Conservation (phyloP, 2,113 vertebrate genomes). For the Campylomormyrus numenius region DNA sequence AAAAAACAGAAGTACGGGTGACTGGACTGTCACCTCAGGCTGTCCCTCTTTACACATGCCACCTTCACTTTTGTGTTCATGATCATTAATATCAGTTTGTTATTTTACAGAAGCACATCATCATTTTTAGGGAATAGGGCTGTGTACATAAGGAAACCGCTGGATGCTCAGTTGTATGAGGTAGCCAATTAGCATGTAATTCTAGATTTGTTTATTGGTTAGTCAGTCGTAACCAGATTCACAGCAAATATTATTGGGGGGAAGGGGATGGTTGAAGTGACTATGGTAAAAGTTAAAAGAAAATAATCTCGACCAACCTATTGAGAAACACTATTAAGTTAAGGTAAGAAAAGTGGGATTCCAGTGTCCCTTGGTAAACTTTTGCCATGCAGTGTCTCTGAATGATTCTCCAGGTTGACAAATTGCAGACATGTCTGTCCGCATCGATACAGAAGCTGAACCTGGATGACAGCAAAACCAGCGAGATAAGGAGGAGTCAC, state of each 20-base stretch:
- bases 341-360: not conserved
- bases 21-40: not conserved
- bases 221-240: not conserved
- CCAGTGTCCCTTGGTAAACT: not conserved
- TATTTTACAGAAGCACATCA: not conserved
- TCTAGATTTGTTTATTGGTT: not conserved
- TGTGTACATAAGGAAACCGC: not conserved
- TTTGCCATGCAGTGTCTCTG: not conserved
- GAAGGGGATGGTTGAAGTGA: not conserved
- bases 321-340: not conserved
- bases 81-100: not conserved
- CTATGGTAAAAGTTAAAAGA: not conserved
- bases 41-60: not conserved
- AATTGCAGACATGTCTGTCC: not conserved
- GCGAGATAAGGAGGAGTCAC: slow-evolving; percentile 19
- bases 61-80: not conserved
- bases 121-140: not conserved
- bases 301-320: not conserved
- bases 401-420: not conserved
- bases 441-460: slow-evolving; percentile 34
- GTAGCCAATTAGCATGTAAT: not conserved
- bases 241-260: not conserved
- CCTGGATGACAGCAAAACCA: slow-evolving; percentile 33
- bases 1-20: not conserved
- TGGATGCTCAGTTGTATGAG: not conserved